Evolutionary conservation across 2,797 vertebrate species (phyloP), one percentile per base, ranked within the genome.

Genomic region (Kryptopterus vitreolus): DNA sequence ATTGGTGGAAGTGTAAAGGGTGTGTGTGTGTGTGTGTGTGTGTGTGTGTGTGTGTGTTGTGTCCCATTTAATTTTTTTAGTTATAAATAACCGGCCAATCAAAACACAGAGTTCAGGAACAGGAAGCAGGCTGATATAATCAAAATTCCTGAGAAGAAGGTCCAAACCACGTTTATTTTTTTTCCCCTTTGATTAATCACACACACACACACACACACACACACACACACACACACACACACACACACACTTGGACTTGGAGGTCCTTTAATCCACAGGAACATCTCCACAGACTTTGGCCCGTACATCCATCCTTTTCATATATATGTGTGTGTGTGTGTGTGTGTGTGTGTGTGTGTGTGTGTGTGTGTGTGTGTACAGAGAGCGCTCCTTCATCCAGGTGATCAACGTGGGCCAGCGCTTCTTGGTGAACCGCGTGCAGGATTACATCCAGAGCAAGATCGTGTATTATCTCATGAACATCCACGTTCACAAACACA

Each of bases 391-490:
- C 88, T 97, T 98, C 90, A 98, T 99, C 87, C 97, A 98, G 91
- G 97, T 99, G 89, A 97, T 99, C 84, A 97, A 99, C 0, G 97
- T 99, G 52, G 98, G 98, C 43, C 93, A 96, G 52, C 91, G 97
- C 0, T 99, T 99, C 90, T 87, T 99, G 75, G 97, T 99, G 61
- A 99, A 98, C 93, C 91, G 90, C 76, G 96, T 99, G 50, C 96
- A 98, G 86, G 98, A 99, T 90, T 99, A 99, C 89, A 98, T 99
- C 92, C 98, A 99, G 89, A 99, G 97, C 82, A 98, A 98, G 87
- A 99, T 99, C 0, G 98, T 99, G 70, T 99, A 99, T 93, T 99
- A 99, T 93, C 95, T 99, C 81, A 99, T 99, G 98, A 99, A 99
- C 88, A 98, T 99, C 89, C 96, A 98, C 0, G 96, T 98, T 0